Percentiles rank a stretch among this genome's conserved stretches.
Evolutionary conservation across 2,113 vertebrate species (phyloP).

Genomic region (Vulpes lagopus): DNA sequence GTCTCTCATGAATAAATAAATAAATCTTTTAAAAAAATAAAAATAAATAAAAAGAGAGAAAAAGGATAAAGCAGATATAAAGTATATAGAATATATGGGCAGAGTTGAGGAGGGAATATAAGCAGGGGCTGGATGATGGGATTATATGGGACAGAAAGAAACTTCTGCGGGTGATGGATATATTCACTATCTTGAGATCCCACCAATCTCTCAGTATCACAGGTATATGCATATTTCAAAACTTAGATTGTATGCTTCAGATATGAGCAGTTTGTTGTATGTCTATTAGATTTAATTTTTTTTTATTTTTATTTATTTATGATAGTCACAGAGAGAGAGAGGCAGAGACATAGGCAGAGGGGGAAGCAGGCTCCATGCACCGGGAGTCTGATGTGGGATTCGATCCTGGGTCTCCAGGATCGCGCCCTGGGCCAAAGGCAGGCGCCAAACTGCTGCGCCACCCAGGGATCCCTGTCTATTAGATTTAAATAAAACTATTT

Average conservation of each 20-base stretch:
- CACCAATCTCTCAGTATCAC: neutral
- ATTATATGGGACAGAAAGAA: neutral
- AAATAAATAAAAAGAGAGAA: too few species aligned
- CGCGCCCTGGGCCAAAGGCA: too few species aligned
- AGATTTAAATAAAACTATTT: neutral
- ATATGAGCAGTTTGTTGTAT: neutral
- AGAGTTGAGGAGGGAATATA: neutral
- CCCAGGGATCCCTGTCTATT: neutral
- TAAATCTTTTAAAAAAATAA: too few species aligned
- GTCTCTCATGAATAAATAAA: too few species aligned
- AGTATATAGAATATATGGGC: neutral
- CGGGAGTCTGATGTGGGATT: too few species aligned
- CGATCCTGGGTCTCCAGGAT: too few species aligned
- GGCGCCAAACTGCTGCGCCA: too few species aligned
- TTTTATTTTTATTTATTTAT: too few species aligned
- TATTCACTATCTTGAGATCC: neutral
- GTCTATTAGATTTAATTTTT: neutral
- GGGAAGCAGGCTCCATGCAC: too few species aligned
- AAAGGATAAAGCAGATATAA: neutral
- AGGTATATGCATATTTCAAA: neutral
- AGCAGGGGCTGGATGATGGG: neutral
- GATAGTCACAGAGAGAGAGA: too few species aligned
- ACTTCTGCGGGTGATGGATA: neutral
- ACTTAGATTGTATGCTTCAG: neutral
- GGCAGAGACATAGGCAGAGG: too few species aligned